Conservation (phyloP, 2,888 invertebrate genomes). For the Eupithecia insigniata region DNA sequence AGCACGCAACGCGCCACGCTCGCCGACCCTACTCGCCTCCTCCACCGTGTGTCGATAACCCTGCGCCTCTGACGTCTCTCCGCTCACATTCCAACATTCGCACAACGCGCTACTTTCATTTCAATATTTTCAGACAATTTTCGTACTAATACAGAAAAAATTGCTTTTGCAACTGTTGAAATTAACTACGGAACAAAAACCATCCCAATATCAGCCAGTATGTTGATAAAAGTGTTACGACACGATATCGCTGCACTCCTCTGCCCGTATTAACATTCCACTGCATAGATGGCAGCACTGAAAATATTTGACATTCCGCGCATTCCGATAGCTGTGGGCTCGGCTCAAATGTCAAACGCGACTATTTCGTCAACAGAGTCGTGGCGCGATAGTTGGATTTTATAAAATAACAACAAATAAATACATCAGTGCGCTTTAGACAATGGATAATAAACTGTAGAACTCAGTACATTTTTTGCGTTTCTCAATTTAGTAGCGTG, state of each 20-base stretch:
- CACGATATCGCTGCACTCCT: slow-evolving; percentile 57
- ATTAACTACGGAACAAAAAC: slow-evolving; percentile 9
- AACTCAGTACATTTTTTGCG: slow-evolving; percentile 67
- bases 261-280: slow-evolving; percentile 74
- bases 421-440: slow-evolving; percentile 70
- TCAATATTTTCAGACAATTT: slow-evolving; percentile 17
- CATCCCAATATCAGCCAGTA: slow-evolving; percentile 15
- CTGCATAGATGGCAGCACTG: slow-evolving; percentile 85
- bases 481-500: slow-evolving; percentile 62
- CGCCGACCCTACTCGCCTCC: slow-evolving; percentile 45
- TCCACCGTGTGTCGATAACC: slow-evolving; percentile 80
- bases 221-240: slow-evolving; percentile 30
- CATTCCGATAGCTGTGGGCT: slow-evolving; percentile 87
- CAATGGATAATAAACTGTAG: slow-evolving; percentile 76
- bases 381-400: slow-evolving; percentile 83
- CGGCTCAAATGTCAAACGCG: slow-evolving; percentile 89
- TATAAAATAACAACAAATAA: slow-evolving; percentile 80
- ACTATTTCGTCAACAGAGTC: slow-evolving; percentile 85
- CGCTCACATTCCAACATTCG: slow-evolving; percentile 77
- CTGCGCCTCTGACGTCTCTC: slow-evolving; percentile 75
- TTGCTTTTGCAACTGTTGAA: background rate
- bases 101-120: slow-evolving; percentile 61
- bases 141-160: slow-evolving; percentile 14
- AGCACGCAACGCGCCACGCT: slow-evolving; percentile 63
- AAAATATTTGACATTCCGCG: slow-evolving; percentile 87